Conservation (phyloP, 2,113 vertebrate species). For the Arvicanthis niloticus region DNA sequence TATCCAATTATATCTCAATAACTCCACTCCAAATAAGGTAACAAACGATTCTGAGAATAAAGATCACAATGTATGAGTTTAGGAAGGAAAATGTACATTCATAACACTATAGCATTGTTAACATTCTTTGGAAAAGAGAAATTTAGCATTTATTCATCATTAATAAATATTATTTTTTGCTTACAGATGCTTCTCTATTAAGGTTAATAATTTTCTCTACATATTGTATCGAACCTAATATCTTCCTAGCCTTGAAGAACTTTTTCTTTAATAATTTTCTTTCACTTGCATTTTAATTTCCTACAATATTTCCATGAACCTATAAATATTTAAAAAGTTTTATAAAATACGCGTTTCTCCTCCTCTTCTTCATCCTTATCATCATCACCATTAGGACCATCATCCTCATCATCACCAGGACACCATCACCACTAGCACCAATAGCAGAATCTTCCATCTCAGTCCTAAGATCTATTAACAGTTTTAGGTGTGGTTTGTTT, state of each 20-base stretch:
- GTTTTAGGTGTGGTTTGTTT: not conserved
- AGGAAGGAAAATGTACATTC: not conserved
- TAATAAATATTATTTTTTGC: not conserved
- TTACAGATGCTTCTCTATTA: not conserved
- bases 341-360: not conserved
- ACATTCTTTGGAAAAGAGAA: not conserved
- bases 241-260: not conserved
- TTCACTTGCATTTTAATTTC: not conserved
- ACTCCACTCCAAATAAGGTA: not conserved
- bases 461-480: not conserved
- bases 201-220: not conserved
- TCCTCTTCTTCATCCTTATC: not conserved
- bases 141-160: not conserved
- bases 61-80: not conserved
- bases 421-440: not conserved
- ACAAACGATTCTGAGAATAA: not conserved
- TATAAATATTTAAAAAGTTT: not conserved
- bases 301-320: not conserved
- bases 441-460: not conserved
- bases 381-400: not conserved
- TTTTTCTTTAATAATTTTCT: not conserved
- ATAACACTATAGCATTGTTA: not conserved
- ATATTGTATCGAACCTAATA: not conserved
- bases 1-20: not conserved
- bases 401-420: not conserved